Base-by-base conservation (phyloP, 2,113 vertebrate species). In the Rafetus swinhoei region DNA sequence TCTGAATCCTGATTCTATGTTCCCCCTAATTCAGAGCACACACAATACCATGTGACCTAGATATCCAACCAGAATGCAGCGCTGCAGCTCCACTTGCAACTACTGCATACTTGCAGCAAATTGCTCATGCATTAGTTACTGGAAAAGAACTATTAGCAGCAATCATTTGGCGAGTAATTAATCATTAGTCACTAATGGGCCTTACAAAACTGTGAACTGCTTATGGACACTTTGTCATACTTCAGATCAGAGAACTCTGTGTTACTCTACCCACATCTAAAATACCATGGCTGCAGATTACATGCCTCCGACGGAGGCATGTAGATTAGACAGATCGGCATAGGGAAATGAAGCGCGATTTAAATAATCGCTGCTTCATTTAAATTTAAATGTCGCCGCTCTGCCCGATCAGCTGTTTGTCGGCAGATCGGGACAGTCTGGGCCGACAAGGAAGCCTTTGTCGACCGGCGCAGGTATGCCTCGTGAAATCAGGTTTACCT, bases 121-220 rank as follows among this genome's bases (percentile, higher is more conserved):
- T 45, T 45, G 22, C 39, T 45, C 22, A 7, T 50, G 74, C 15
- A 77, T 83, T 87, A 4, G 35, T 56, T 59, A 16, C 13, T 79
- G 79, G 92, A 79, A 62, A 91, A 76, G 45, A 82, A 89, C 0
- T 53, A 93, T 16, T 27, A 2, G 4, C 14, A 3, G 7, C 56
- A 82, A 92, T 82, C 79, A 92, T 90, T 69, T 6, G n/a, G 83
- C 83, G 13, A 54, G 53, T 54, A 79, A 35, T 77, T 80, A 84
- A 24, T 84, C 93, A 97, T 95, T 52, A 96, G 92, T 95, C 95
- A 97, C 92, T 85, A n/a, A 32, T 25, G 22, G 57, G 81, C 8
- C 14, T 27, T 57, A 24, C 35, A 16, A 27, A 27, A 82, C 14
- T 5, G 9, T 82, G 56, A 29, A 39, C 54, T 39, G n/a, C 65